Evolutionary conservation across 2,888 invertebrate genomes (phyloP).

Genomic region (Drosophila maculinotata): DNA sequence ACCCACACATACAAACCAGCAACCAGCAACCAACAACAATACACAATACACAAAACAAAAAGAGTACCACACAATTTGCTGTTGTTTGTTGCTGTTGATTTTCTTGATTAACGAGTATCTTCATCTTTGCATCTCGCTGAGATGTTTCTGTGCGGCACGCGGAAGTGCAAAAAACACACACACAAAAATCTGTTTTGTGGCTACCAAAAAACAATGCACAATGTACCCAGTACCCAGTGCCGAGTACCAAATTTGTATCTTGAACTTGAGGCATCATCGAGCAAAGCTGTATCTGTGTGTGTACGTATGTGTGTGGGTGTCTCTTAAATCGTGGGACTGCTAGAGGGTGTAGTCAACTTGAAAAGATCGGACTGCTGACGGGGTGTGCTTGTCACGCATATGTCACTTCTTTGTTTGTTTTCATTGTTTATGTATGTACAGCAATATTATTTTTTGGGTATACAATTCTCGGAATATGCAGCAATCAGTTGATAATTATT

Average conservation of each 20-base stretch:
- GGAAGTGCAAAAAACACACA: constrained; percentile 45
- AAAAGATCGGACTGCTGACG: constrained; percentile 3
- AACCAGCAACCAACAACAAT: too few relatives aligned
- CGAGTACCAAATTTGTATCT: constrained; percentile 61
- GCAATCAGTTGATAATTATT: constrained; percentile 1
- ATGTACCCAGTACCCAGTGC: constrained; percentile 25
- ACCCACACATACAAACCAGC: too few relatives aligned
- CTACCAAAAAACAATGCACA: constrained; percentile 44
- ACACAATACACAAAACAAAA: constrained; percentile 6
- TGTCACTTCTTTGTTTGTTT: constrained; percentile 10
- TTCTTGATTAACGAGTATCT: constrained; percentile 40
- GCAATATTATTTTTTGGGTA: background rate
- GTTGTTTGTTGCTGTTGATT: constrained; percentile 17
- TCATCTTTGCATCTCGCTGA: constrained; percentile 38
- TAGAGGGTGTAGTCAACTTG: constrained; percentile 30
- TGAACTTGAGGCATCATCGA: constrained; percentile 73
- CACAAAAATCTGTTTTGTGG: constrained; percentile 11
- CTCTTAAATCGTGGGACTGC: constrained; percentile 5
- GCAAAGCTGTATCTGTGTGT: constrained; percentile 21
- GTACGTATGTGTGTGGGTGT: constrained; percentile 6
- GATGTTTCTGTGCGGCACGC: constrained; percentile 41
- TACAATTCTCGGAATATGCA: constrained; percentile 3
- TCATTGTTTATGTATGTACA: background rate
- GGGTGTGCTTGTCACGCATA: constrained; percentile 22
- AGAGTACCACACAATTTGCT: constrained; percentile 7